These are phyloP conservation scores for Pardosa pseudoannulata DNA, from an alignment of 2,888 invertebrate species.

Conservation along the genomic window DNA sequence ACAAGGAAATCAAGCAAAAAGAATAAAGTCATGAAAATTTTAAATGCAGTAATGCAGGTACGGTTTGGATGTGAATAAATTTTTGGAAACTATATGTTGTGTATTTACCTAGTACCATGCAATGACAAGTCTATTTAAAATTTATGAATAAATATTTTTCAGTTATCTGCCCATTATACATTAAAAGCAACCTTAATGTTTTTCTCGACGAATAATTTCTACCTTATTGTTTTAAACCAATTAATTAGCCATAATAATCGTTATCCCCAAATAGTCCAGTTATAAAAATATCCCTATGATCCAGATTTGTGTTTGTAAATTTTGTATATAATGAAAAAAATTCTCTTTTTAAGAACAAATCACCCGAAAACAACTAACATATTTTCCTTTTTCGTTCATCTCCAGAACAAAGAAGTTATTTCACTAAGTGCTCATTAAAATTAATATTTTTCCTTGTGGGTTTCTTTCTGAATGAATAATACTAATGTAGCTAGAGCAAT, in stretches of 20 bases:
- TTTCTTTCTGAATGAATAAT: background rate
- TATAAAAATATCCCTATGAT: background rate
- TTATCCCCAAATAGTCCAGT: background rate
- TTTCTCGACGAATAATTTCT: no score
- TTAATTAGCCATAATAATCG: background rate
- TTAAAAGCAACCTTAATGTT: no score
- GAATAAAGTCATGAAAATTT: no score
- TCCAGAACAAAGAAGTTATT: background rate
- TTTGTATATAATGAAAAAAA: background rate
- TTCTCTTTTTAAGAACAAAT: background rate
- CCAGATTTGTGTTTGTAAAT: background rate
- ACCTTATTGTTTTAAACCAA: no score
- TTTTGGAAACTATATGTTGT: no score
- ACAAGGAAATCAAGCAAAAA: no score
- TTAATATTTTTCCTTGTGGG: background rate
- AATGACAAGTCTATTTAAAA: no score
- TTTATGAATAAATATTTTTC: no score
- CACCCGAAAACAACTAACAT: background rate
- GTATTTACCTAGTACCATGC: no score
- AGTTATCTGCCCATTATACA: no score
- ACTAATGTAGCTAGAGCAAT: background rate
- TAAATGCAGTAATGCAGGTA: no score
- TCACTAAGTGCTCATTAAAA: conserved; percentile 15
- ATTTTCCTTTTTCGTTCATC: background rate
- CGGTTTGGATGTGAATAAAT: no score